Evolutionary conservation across 2,113 vertebrate species (phyloP).

Genomic region (Taxidea taxus): DNA sequence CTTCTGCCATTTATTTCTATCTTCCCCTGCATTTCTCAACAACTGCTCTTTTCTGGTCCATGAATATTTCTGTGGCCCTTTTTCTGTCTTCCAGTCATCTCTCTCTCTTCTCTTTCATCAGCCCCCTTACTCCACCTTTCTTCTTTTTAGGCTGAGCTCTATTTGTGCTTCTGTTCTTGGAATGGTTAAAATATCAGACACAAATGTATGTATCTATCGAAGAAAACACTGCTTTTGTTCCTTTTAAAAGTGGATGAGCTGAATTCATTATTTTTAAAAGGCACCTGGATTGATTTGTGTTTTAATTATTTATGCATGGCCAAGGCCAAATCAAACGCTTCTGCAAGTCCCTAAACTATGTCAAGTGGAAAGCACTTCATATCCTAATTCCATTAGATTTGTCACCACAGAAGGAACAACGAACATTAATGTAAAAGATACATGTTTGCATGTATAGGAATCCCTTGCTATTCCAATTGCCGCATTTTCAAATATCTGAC

Average conservation of each 20-base stretch:
- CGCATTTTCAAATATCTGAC: neutral
- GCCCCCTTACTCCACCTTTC: neutral
- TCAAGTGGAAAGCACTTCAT: constrained; percentile 8
- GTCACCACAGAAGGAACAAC: neutral
- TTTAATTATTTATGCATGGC: constrained; percentile 48
- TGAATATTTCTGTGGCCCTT: neutral
- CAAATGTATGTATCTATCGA: constrained; percentile 36
- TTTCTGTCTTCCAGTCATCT: neutral
- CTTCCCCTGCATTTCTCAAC: neutral
- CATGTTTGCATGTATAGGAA: neutral
- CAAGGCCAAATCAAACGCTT: constrained; percentile 6
- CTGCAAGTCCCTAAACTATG: constrained; percentile 10
- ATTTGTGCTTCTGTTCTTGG: neutral
- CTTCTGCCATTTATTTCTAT: neutral
- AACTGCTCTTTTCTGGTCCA: neutral
- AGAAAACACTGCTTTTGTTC: constrained; percentile 36
- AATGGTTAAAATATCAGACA: constrained; percentile 1
- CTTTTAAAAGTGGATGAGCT: constrained; percentile 13
- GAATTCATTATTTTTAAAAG: constrained; percentile 47
- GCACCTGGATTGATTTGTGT: neutral
- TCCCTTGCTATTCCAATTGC: neutral
- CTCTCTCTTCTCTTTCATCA: neutral
- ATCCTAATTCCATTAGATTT: constrained; percentile 34
- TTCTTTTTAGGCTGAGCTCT: neutral
- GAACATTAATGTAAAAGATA: constrained; percentile 3